Conservation (phyloP, 2,888 invertebrate genomes). For the Apotomis capreana region DNA sequence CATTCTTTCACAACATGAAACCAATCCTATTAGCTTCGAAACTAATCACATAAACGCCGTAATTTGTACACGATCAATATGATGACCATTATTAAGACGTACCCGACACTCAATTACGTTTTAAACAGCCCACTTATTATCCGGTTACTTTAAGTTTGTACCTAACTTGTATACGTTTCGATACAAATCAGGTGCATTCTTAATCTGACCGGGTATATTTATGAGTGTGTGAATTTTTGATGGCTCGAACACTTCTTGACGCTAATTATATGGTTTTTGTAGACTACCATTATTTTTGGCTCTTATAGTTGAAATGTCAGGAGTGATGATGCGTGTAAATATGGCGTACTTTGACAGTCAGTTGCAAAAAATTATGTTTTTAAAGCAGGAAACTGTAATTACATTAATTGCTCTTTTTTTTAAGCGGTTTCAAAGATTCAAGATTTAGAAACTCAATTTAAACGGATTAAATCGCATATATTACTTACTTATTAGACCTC, state of each 20-base stretch:
- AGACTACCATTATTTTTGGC: slow-evolving; percentile 27
- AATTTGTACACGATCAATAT: slow-evolving; percentile 16
- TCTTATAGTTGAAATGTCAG: slow-evolving; percentile 23
- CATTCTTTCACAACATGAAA: slow-evolving; percentile 10
- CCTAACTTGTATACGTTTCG: background rate
- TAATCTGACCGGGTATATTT: background rate
- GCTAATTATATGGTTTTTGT: slow-evolving; percentile 17
- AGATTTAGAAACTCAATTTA: no score
- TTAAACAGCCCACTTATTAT: background rate
- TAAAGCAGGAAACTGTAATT: background rate
- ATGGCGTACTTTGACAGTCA: slow-evolving; percentile 6
- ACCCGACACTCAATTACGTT: slow-evolving; percentile 17
- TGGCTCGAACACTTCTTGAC: slow-evolving; percentile 7
- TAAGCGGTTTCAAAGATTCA: background rate
- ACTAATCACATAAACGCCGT: slow-evolving; percentile 21
- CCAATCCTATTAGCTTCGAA: slow-evolving; percentile 12
- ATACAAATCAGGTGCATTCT: background rate
- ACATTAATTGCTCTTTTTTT: background rate
- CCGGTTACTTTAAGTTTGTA: background rate
- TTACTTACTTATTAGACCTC: no score
- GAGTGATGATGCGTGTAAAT: slow-evolving; percentile 1
- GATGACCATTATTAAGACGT: slow-evolving; percentile 13
- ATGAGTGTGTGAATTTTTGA: slow-evolving; percentile 20
- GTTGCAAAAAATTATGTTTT: slow-evolving; percentile 2
- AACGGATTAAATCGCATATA: no score